Conservation (phyloP, 2,113 vertebrate species). For the Paedocypris sp. region DNA sequence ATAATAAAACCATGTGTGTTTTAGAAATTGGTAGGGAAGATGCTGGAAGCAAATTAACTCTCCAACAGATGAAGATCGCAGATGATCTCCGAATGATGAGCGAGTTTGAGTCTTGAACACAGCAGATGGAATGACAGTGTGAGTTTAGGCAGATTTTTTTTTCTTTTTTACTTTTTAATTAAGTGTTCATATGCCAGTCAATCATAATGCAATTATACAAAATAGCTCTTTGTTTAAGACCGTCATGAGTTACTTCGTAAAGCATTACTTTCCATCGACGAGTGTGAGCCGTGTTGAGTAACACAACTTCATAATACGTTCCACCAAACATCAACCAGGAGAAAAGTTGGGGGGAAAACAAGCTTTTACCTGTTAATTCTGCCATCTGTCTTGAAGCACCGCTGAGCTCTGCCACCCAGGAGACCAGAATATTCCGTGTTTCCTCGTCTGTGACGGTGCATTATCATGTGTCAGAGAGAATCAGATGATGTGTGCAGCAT, state of each 20-base stretch:
- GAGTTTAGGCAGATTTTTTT: not conserved
- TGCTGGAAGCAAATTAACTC: not conserved
- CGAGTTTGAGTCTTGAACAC: not conserved
- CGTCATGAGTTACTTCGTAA: too few relatives aligned
- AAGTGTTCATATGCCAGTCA: too few relatives aligned
- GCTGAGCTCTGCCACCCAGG: not conserved
- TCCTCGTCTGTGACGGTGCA: slow-evolving; percentile 31
- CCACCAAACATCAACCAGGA: not conserved
- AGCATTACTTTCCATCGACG: too few relatives aligned
- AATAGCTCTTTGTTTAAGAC: too few relatives aligned
- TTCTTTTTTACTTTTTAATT: too few relatives aligned
- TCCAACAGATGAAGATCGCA: slow-evolving; percentile 1
- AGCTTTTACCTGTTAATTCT: not conserved
- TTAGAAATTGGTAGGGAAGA: not conserved
- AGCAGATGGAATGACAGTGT: slow-evolving; percentile 12
- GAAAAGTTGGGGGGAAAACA: not conserved
- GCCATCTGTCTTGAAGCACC: not conserved
- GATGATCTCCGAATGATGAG: not conserved
- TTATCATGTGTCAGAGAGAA: slow-evolving; percentile 36
- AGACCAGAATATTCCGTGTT: slow-evolving; percentile 32
- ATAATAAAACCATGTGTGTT: not conserved
- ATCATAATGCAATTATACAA: too few relatives aligned
- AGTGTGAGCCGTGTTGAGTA: too few relatives aligned
- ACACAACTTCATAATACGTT: too few relatives aligned
- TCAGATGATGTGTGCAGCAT: slow-evolving; percentile 26